Conservation (phyloP, 37 sponge, comb jelly and placozoan genomes). For the Mnemiopsis leidyi region DNA sequence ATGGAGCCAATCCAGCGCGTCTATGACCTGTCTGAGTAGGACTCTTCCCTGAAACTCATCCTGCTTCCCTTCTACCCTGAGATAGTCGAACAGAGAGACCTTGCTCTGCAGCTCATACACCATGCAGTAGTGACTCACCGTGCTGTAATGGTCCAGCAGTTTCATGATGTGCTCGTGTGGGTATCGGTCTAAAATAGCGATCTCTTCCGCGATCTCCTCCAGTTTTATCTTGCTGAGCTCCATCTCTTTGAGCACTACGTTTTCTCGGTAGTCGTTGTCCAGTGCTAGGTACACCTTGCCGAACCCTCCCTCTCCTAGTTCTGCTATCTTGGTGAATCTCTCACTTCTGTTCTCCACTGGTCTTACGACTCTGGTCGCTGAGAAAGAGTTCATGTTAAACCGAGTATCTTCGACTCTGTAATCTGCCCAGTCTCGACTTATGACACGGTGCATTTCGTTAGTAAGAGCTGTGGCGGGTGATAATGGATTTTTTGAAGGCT, state of each 20-base stretch:
- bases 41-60: not conserved
- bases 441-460: not conserved
- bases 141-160: not conserved
- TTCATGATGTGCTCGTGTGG: conserved; percentile 29
- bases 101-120: conserved; percentile 47
- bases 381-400: not conserved
- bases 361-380: not conserved
- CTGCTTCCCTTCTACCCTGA: not conserved
- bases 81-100: conserved; percentile 56
- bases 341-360: not conserved
- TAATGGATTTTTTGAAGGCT: not conserved
- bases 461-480: not conserved
- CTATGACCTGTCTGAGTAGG: not conserved
- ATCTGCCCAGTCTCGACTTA: not conserved
- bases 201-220: conserved; percentile 42
- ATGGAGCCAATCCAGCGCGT: conserved; percentile 60
- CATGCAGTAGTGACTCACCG: not conserved
- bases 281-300: conserved; percentile 34
- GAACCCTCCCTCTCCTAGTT: conserved; percentile 53
- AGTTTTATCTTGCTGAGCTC: not conserved
- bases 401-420: not conserved
- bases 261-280: not conserved
- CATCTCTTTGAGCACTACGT: conserved; percentile 27
- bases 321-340: not conserved
- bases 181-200: not conserved